phyloP scores from a whole-genome alignment of 2,113 vertebrate genomes.

The Chlamydotis undulata region DNA sequence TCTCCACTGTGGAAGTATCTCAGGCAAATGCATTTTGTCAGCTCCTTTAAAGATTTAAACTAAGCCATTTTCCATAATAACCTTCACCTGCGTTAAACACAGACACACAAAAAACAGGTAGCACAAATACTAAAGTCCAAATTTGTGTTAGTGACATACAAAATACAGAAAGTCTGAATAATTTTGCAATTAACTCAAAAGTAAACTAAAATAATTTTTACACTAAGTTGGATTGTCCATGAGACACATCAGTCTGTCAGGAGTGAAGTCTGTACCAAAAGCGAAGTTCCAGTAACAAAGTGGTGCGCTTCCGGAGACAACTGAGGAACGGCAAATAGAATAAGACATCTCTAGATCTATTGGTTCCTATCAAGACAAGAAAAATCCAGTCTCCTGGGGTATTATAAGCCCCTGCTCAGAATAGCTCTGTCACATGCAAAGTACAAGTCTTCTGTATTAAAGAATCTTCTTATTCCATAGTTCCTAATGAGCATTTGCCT shows the following conservation, averaged over 20 bases:
- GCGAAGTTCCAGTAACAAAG: not conserved
- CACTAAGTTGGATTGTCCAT: not conserved
- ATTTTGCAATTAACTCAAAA: not conserved
- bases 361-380: not conserved
- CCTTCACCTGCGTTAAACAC: slow-evolving; percentile 24
- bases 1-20: slow-evolving; percentile 37
- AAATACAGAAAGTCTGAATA: not conserved
- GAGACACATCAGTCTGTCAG: not conserved
- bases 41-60: slow-evolving; percentile 50
- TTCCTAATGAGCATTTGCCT: not conserved
- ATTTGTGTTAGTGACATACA: not conserved
- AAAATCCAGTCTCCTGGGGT: not conserved
- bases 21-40: slow-evolving; percentile 31
- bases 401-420: not conserved
- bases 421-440: not conserved
- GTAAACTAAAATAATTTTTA: not conserved
- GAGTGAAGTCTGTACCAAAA: not conserved
- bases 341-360: not conserved
- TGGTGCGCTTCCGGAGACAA: not conserved
- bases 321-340: not conserved
- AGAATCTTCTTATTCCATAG: not conserved
- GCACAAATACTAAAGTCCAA: not conserved
- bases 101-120: not conserved
- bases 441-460: not conserved
- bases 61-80: slow-evolving; percentile 36